Conservation (phyloP, 2,888 invertebrate genomes). For the Drosophila rellima region DNA sequence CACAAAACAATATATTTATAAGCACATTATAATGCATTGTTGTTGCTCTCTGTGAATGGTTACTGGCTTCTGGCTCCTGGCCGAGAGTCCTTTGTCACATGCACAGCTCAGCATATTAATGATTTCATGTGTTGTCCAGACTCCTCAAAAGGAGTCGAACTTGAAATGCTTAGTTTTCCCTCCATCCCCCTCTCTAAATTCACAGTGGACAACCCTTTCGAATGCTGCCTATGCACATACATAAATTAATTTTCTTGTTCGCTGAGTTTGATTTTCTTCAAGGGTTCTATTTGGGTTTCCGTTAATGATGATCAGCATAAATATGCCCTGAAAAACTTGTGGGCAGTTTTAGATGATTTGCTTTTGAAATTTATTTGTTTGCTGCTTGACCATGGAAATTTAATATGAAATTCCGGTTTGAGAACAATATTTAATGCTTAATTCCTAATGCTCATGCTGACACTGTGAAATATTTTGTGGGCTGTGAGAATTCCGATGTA, state of each 20-base stretch:
- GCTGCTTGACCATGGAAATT: slow-evolving; percentile 22
- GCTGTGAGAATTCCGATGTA: slow-evolving; percentile 38
- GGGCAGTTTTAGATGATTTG: slow-evolving; percentile 49
- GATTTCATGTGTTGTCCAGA: slow-evolving; percentile 55
- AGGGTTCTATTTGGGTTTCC: slow-evolving; percentile 42
- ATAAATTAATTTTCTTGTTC: slow-evolving; percentile 82
- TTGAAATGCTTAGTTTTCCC: slow-evolving; percentile 52
- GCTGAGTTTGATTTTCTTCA: slow-evolving; percentile 68
- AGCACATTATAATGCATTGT: slow-evolving; percentile 80
- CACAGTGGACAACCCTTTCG: slow-evolving; percentile 45
- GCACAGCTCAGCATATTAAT: slow-evolving; percentile 81
- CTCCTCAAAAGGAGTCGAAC: slow-evolving; percentile 36
- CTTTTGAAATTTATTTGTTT: slow-evolving; percentile 48
- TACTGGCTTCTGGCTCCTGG: slow-evolving; percentile 24
- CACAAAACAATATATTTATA: slow-evolving; percentile 65
- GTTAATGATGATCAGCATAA: slow-evolving; percentile 79
- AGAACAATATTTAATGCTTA: slow-evolving; percentile 29
- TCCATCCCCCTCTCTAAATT: slow-evolving; percentile 3
- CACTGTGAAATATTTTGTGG: slow-evolving; percentile 6
- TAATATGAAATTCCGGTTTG: slow-evolving; percentile 67
- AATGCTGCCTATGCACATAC: slow-evolving; percentile 63
- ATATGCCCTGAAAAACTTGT: slow-evolving; percentile 45
- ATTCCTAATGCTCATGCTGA: slow-evolving; percentile 21
- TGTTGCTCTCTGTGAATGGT: slow-evolving; percentile 34
- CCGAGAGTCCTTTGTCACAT: slow-evolving; percentile 74